These are phyloP conservation scores for Rhinogobius similis DNA, from an alignment of 2,113 vertebrate genomes.

Conservation along the genomic window DNA sequence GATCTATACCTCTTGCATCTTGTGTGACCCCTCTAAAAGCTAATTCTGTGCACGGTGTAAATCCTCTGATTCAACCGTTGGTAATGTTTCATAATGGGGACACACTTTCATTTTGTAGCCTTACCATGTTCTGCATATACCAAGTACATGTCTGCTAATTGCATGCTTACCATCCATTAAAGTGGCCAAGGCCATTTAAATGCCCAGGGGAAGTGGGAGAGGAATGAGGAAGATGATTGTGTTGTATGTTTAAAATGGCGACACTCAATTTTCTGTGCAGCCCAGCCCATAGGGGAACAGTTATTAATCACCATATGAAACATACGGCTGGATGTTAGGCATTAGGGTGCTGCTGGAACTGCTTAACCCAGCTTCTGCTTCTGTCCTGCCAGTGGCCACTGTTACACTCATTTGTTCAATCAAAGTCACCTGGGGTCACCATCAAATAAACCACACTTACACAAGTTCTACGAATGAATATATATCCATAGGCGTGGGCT, in stretches of 20 bases:
- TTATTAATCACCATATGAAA: conserved; percentile 73
- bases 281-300: conserved; percentile 27
- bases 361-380: conserved; percentile 6
- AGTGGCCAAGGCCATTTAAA: conserved; percentile 38
- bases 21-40: too few species aligned
- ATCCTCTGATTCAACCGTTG: conserved; percentile 28
- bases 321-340: conserved; percentile 37
- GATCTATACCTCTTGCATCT: background rate
- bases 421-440: background rate
- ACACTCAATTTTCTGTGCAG: conserved; percentile 55
- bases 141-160: conserved; percentile 46
- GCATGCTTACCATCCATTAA: conserved; percentile 62
- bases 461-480: too few species aligned
- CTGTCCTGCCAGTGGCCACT: conserved; percentile 27
- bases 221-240: conserved; percentile 39
- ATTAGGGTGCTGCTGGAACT: conserved; percentile 19
- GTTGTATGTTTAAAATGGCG: conserved; percentile 54
- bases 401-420: conserved; percentile 5
- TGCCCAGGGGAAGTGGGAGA: conserved; percentile 21
- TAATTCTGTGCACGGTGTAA: conserved; percentile 27
- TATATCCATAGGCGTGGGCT: background rate
- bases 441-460: background rate
- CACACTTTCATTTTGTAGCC: conserved; percentile 10
- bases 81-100: conserved; percentile 7
- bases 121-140: conserved; percentile 3